Evolutionary conservation across 2,113 vertebrate species (phyloP), one percentile per base, ranked within the genome.

Genomic region (Spermophilus dauricus): DNA sequence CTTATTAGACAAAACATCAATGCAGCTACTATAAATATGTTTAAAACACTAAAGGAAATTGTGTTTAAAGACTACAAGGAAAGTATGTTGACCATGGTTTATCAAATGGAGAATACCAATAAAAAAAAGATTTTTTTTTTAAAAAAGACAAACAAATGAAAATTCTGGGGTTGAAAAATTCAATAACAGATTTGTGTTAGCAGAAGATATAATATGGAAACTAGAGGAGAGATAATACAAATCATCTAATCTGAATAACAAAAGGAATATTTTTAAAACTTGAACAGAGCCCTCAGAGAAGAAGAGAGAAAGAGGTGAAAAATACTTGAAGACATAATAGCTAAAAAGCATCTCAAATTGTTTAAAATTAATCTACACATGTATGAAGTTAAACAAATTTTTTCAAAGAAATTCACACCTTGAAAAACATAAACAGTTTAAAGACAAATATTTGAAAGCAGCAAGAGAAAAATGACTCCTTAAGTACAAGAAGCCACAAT

Each of bases 391-490:
- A 58, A 75, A 88, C 81, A 85, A 61, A 78, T 90, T 72, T 90
- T 72, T 70, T 87, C 22, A 83, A 89, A 84, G 37, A 96, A 39
- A 93, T 81, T 48, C 82, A 75, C 17, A 73, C 34, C 77, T 80
- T 88, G 37, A 81, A 16, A 69, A 80, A 88, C 88, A 78, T 42
- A 76, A 86, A 85, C 9, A 28, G n/a, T 61, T 88, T 26, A 91
- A 88, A 97, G 39, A 82, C 32, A 73, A 93, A 91, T 83, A n/a
- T 70, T 78, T 93, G 32, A 78, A 75, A 85, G 37, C 37, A 48
- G 51, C 39, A 69, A 86, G 16, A 61, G 69, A 18, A 82, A 91
- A 86, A 69, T 76, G 48, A 86, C 53, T 95, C 94, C 78, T 48
- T 42, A n/a, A 77, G 42, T 65, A 48, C 45, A 83, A 45, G 39